Evolutionary conservation across 2,113 vertebrate genomes (phyloP), one percentile per base, ranked within the genome.

Genomic region (Peromyscus maniculatus): DNA sequence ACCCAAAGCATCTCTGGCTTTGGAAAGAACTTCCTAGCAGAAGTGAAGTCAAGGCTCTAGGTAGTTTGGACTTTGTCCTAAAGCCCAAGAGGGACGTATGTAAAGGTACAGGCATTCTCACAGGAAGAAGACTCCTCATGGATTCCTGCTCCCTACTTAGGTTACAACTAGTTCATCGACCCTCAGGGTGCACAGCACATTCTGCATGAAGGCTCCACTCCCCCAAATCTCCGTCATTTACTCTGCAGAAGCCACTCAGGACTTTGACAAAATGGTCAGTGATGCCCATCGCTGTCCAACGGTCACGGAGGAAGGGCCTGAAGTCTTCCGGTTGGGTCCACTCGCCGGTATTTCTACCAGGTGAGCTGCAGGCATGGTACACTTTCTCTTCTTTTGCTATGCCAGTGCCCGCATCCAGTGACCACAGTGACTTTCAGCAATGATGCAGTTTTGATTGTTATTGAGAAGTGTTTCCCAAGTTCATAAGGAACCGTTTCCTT

Each of bases 401-500:
- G 5, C 66, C 75, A 28, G 33, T 52, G 64, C 24, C 31, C 28
- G 93, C 7, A 39, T 87, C 57, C 64, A 71, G 1, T 33, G 49
- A 82, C 39, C 83, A 83, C 17, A 5, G 69, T 91, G 12, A 62
- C 87, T 77, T 90, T 89, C 28, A 92, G 71, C 64, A 13, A 46
- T 24, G 15, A 36, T 57, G 64, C 6, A 26, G 6, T 71, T 59
- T 71, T 66, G 62, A 49, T 71, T 66, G 64, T 71, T 87, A n/a
- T 16, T 64, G 64, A 57, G 52, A 95, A 89, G 31, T 49, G n/a
- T 89, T 95, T 83, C 39, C 24, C 33, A 87, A 62, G 57, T 89
- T 82, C 71, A 5, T 26, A 96, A 87, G 66, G 31, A 79, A 2
- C 3, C 1, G 79, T 91, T 86, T 62, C 46, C 64, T 43, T 66